Base-by-base conservation (phyloP, 2,888 invertebrate species). In the Drosophila maculinotata region DNA sequence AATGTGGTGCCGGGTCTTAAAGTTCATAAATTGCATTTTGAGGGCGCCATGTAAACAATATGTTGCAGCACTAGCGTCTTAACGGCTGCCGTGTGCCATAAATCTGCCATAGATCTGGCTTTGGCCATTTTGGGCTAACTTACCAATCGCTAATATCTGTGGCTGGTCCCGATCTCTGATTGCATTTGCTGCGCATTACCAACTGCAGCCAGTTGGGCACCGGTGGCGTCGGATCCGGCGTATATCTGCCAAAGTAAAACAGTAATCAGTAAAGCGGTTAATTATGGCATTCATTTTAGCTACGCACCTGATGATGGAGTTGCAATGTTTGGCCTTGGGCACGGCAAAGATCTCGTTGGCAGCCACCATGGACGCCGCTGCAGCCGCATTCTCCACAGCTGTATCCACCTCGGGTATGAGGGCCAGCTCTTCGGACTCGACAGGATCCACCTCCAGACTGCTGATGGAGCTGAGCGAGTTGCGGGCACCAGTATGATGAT, bases 181-280 rank as follows among this genome's bases (percentile, higher is more conserved):
- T 81, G 74, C 89, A 89, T 89, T 91, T 92, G 75, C 89, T 91
- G 57, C 89, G 89, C 90, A 92, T 91, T 44, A 92, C 91, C 78
- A 91, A 75, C 74, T 91, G 91, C 79, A 92, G 66, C 92, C 92
- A 92, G 76, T 91, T 92, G 59, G 91, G 91, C 15, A 91, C 79
- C 8, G 90, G 85, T 28, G 90, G 81, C 39, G 84, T 74, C 42
- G 89, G 89, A 77, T 91, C 90, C 39, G 92, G 91, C 39, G 91
- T 91, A 67, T 79, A 91, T 81, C 91, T 92, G 53, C 14, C 14
- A 15, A 36, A 47, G 1, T 42, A 45, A 58, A 39, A n/a, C 54
- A 52, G 14, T 36, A 47, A 48, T 38, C 12, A 9, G 20, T 28
- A 14, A 1, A 20, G 2, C 1, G 1, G 12, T 31, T 5, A 36